Base-by-base conservation (phyloP, 2,113 vertebrate species). In the Casuarius casuarius region DNA sequence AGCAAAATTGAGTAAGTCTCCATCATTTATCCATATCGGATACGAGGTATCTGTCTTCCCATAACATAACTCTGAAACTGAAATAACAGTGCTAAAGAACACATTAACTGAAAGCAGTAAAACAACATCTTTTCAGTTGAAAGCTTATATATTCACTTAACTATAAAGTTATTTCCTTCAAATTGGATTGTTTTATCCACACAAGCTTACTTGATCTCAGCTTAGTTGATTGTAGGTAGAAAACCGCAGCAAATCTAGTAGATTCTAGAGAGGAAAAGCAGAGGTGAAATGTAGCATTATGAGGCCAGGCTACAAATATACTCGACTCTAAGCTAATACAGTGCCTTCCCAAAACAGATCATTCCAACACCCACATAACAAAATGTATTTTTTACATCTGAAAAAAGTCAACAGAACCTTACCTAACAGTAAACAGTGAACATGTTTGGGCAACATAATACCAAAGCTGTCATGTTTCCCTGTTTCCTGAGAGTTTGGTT, bases 121-220 rank as follows among this genome's bases (percentile, higher is more conserved):
- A 90, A 48, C 9, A 77, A 33, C 26, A 83, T 49, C 59, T 88
- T 44, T 29, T 84, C 44, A 84, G 21, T 33, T 87, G 29, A 81
- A 89, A 89, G 40, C 51, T 90, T 33, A 0, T 42, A 54, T 17
- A 26, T 33, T 62, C 40, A 35, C 18, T 52, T 68, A 49, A 52
- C 66, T 87, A 62, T 33, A 29, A 21, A 93, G 31, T 29, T 28
- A 7, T 31, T 51, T 22, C 11, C 28, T 31, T 73, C 44, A 84
- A 58, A n/a, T 7, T 2, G 3, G 14, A 63, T 35, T 92, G 89
- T 70, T 71, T 59, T 11, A 81, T 63, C 31, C 40, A 29, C 51
- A 61, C 19, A 49, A 59, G 85, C 97, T 98, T 96, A 98, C 98
- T 97, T 84, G 97, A 80, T 94, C 81, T 97, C 82, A 65, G 78